Conservation (phyloP, 2,797 vertebrate species). For the Spinus pinus region DNA sequence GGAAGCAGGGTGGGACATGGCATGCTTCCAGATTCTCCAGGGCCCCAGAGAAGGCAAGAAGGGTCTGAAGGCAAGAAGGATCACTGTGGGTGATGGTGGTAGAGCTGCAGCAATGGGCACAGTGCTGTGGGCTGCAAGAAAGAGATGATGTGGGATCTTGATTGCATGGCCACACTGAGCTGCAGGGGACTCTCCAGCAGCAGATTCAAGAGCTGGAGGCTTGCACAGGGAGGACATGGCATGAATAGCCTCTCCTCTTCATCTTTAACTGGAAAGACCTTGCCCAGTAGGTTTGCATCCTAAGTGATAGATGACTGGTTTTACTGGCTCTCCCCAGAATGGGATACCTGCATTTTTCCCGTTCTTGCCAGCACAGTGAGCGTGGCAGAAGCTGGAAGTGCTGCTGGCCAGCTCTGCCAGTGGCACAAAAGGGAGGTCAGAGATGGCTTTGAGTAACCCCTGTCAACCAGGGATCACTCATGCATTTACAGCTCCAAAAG, state of each 20-base stretch:
- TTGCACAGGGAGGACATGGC: neutral
- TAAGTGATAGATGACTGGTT: neutral
- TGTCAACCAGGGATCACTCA: neutral
- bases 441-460: neutral
- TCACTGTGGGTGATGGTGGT: neutral
- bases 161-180: neutral
- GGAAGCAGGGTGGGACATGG: neutral
- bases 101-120: rapidly evolving
- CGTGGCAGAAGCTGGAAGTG: neutral
- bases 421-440: neutral
- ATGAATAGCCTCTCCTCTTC: neutral
- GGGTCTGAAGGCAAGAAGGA: neutral
- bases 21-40: neutral
- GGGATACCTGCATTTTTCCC: neutral
- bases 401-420: neutral
- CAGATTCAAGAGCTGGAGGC: neutral
- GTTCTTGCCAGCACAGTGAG: neutral
- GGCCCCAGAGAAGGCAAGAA: neutral
- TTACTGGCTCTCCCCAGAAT: neutral
- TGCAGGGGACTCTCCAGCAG: neutral
- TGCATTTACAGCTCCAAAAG: neutral
- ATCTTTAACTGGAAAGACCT: neutral
- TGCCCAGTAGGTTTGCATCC: neutral
- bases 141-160: neutral
- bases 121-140: neutral